Evolutionary conservation across 2,888 invertebrate genomes (phyloP).

Genomic region (Exocentrus adspersus): DNA sequence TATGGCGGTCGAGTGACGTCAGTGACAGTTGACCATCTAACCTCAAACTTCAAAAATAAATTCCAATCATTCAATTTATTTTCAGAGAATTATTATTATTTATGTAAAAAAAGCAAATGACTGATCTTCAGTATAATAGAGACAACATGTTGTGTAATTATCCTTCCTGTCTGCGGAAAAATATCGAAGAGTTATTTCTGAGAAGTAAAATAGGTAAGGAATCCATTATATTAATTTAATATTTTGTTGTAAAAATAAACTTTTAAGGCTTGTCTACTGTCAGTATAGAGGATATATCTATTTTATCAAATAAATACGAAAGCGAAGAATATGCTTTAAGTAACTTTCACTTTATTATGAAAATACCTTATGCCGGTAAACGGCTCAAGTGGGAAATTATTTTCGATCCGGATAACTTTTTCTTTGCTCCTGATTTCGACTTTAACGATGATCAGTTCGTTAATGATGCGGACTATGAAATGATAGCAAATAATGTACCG

Average conservation of each 20-base stretch:
- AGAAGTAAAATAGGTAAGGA: slow-evolving; percentile 47
- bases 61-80: too few relatives aligned
- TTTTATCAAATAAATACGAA: slow-evolving; percentile 22
- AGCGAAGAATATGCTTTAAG: slow-evolving; percentile 27
- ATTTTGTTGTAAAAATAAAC: slow-evolving; percentile 8
- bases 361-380: slow-evolving; percentile 76
- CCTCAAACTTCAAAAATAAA: too few relatives aligned
- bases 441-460: slow-evolving; percentile 77
- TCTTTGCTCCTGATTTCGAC: slow-evolving; percentile 78
- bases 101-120: slow-evolving; percentile 32
- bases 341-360: slow-evolving; percentile 67
- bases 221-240: background rate
- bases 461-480: slow-evolving; percentile 68
- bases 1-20: too few relatives aligned
- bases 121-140: slow-evolving; percentile 38
- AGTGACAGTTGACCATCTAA: too few relatives aligned
- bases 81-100: too few relatives aligned
- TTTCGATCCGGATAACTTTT: slow-evolving; percentile 67
- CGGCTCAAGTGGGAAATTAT: slow-evolving; percentile 76
- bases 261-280: slow-evolving; percentile 47
- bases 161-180: slow-evolving; percentile 48
- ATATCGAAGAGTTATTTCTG: slow-evolving; percentile 48
- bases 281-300: slow-evolving; percentile 35
- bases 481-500: slow-evolving; percentile 67
- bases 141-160: slow-evolving; percentile 43